Evolutionary conservation across 1,140 invertebrate species (phyloP).

Genomic region (Reticulitermes speratus): DNA sequence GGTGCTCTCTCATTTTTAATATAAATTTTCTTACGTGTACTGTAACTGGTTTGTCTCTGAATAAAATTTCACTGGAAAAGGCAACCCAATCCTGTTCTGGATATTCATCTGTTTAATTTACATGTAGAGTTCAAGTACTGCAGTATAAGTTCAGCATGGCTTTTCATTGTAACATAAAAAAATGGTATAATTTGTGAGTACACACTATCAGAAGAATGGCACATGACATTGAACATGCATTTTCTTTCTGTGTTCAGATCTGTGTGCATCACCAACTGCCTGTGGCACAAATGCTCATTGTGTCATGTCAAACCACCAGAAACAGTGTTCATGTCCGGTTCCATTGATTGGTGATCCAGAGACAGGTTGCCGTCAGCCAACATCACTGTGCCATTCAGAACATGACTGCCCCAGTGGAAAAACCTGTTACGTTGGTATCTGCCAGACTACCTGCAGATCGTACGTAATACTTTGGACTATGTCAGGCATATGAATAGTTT

Average conservation of each 20-base stretch:
- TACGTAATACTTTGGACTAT: slow-evolving; percentile 41
- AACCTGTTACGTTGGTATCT: slow-evolving; percentile 70
- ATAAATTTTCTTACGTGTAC: too few relatives aligned
- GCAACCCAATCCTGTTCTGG: too few relatives aligned
- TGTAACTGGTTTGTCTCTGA: too few relatives aligned
- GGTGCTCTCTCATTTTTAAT: too few relatives aligned
- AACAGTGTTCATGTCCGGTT: slow-evolving; percentile 70
- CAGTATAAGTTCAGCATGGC: too few relatives aligned
- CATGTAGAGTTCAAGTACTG: too few relatives aligned
- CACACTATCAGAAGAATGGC: too few relatives aligned
- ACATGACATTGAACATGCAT: background rate
- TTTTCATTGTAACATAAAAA: too few relatives aligned
- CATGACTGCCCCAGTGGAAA: slow-evolving; percentile 66
- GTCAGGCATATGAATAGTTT: slow-evolving; percentile 11
- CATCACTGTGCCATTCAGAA: slow-evolving; percentile 59
- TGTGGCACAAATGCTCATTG: slow-evolving; percentile 83
- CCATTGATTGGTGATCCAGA: slow-evolving; percentile 73
- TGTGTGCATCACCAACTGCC: slow-evolving; percentile 70
- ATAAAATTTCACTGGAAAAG: too few relatives aligned
- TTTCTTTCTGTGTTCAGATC: slow-evolving; percentile 50
- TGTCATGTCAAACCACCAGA: slow-evolving; percentile 64
- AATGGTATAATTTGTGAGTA: too few relatives aligned
- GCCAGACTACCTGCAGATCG: slow-evolving; percentile 71
- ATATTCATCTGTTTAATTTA: too few relatives aligned
- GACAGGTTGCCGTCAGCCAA: slow-evolving; percentile 66